Evolutionary conservation across 1,140 invertebrate genomes (phyloP), one percentile per base, ranked within the genome.

Genomic region (Drosophila tropicalis): DNA sequence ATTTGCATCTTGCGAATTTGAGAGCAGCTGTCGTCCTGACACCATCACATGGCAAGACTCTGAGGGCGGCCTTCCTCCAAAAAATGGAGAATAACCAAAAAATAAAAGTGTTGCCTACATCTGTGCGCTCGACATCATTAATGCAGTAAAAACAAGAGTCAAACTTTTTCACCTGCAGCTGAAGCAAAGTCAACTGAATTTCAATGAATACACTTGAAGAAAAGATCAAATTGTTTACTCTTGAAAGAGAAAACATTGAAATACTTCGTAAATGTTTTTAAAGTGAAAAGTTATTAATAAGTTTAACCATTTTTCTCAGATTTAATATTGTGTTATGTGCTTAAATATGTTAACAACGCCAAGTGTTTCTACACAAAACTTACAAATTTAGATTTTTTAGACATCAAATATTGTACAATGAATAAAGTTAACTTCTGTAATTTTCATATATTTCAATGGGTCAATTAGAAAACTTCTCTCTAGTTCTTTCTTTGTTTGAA

Each of bases 121-220:
- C 71, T 55, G 61, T 40, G 64, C 76, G 63, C 75, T 60, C n/a
- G 56, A 67, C 79, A 83, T 79, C 79, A 89, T 89, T 86, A 86
- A 80, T 86, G 74, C 74, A 79, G 66, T 83, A 83, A 80, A 39
- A 60, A 55, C 17, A 40, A 9, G 41, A 25, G 40, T 47, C 25
- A 34, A 57, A 72, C 39, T 58, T 67, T 47, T 41, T 47, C 61
- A 44, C 61, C 34, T 2, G 41, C 34, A 77, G 62, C 13, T 56
- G 44, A 64, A 76, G 19, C 34, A 70, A 51, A 51, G 44, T 51
- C 44, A 51, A 51, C 44, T 51, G 44, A 51, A 51, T 51, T 51
- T 51, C 44, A 51, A 51, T 51, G 44, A 51, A 51, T 51, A 51
- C 44, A 51, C 44, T 22, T 15, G 22, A 19, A 51, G 44, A 51